phyloP scores from a whole-genome alignment of 2,113 vertebrate species.

The Mormyrus lacerda region DNA sequence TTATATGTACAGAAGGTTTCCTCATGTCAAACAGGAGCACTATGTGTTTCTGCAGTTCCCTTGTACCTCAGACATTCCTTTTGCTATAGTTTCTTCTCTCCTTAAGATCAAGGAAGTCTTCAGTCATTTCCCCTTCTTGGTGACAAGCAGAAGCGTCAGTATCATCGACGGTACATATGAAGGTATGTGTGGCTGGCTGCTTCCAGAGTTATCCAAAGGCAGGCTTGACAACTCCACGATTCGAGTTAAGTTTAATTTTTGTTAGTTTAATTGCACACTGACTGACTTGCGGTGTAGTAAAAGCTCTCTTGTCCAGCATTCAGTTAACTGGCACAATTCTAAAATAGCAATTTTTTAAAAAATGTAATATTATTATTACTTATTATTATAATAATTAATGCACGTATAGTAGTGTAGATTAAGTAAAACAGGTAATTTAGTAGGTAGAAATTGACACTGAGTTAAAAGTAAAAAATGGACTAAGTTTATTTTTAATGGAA shows the following conservation, averaged over 20 bases:
- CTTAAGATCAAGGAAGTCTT: conserved; percentile 77
- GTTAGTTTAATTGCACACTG: not conserved
- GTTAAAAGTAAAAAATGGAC: not conserved
- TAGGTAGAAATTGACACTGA: not conserved
- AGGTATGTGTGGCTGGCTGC: conserved; percentile 58
- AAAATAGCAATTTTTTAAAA: not conserved
- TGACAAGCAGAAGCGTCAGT: conserved; percentile 77
- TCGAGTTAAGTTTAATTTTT: not conserved
- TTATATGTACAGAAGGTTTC: not conserved
- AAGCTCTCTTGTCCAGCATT: not conserved
- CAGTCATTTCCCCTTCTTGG: conserved; percentile 83
- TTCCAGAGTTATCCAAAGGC: not conserved
- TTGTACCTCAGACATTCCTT: not conserved
- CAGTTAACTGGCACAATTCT: not conserved
- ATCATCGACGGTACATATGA: conserved; percentile 87
- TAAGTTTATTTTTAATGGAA: not conserved
- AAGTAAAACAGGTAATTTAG: not conserved
- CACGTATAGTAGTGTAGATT: not conserved
- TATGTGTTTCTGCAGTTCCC: not conserved
- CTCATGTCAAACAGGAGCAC: not conserved
- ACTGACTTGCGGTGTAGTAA: not conserved
- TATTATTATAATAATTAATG: too few relatives aligned
- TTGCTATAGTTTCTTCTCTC: not conserved
- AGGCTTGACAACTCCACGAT: not conserved
- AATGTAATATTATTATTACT: too few relatives aligned